Percentiles rank a stretch among this genome's conserved stretches.
These are phyloP conservation scores for Clangula hyemalis DNA, from an alignment of 2,797 vertebrate species.

Conservation along the genomic window DNA sequence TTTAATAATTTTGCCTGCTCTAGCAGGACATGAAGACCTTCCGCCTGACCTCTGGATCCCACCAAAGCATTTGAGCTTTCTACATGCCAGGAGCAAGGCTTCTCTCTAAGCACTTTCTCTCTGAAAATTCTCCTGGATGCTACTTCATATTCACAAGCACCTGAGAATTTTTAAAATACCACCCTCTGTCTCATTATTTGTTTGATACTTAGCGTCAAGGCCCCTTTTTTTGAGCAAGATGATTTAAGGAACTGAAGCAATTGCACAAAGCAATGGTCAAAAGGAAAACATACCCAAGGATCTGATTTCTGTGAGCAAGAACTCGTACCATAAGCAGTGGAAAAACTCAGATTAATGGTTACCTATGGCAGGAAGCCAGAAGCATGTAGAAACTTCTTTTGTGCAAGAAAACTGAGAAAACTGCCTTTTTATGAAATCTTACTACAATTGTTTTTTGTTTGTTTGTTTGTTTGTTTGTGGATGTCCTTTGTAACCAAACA, in stretches of 20 bases:
- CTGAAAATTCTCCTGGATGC: neutral
- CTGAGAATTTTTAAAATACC: neutral
- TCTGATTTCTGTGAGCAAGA: constrained; percentile 4
- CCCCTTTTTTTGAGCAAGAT: neutral
- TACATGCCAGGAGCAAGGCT: neutral
- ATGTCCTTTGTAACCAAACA: neutral
- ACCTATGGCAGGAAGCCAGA: constrained; percentile 6
- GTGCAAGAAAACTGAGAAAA: neutral
- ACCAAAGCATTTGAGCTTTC: neutral
- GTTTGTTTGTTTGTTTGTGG: neutral
- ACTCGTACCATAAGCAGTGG: neutral
- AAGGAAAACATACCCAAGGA: neutral
- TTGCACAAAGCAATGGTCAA: neutral
- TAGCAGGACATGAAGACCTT: neutral
- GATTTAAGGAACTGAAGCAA: neutral
- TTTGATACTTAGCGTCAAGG: neutral
- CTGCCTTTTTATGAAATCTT: neutral
- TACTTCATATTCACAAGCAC: neutral
- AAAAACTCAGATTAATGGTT: constrained; percentile 9
- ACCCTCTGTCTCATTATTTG: neutral
- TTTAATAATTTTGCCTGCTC: neutral
- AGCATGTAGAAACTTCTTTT: neutral
- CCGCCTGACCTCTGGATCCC: neutral
- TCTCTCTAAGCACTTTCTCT: neutral
- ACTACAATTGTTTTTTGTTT: neutral